Base-by-base conservation (phyloP, 2,888 invertebrate genomes). In the Crossocerus cetratus region DNA sequence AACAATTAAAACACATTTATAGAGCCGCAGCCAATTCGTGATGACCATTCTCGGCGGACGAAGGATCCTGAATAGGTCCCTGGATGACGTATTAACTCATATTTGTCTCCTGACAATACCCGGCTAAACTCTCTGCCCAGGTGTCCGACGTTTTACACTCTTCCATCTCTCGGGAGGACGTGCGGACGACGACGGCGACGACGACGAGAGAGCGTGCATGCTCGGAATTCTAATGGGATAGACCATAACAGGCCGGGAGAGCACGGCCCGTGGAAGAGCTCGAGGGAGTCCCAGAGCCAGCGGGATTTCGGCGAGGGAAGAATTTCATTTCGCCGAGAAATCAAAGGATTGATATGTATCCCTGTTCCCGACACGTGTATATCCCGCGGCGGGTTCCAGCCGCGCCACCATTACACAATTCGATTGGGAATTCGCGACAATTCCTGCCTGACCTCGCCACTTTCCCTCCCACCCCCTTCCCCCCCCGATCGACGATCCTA, bases 51-150 rank as follows among this genome's bases (percentile, higher is more conserved):
- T 83, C 74, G 84, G 84, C 83, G 81, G 77, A 74, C 67, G 68
- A 67, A 72, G 73, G 70, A 70, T 71, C 67, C 75, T 85, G 85
- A 86, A 86, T 85, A 80, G 84, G 79, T 81, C 83, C 80, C 83
- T 76, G 84, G 84, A 89, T 89, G 89, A 89, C 86, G 87, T 87
- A 89, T 89, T 88, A 88, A 86, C 86, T 87, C 88, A 86, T 88
- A 88, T 89, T 89, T 89, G 88, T 89, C 88, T 88, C 84, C 83
- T 82, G 84, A 88, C 87, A 89, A 88, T 87, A 77, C 82, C 77
- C 85, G 79, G 80, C 83, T 84, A 83, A 87, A 85, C 84, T 86
- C 84, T 85, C 85, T 79, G 79, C 83, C 86, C 87, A 88, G 87
- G 86, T 88, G 87, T 86, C 84, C 84, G 84, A 84, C 83, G 83